Conservation (phyloP, 1,140 invertebrate species). For the Polyergus mexicanus region DNA sequence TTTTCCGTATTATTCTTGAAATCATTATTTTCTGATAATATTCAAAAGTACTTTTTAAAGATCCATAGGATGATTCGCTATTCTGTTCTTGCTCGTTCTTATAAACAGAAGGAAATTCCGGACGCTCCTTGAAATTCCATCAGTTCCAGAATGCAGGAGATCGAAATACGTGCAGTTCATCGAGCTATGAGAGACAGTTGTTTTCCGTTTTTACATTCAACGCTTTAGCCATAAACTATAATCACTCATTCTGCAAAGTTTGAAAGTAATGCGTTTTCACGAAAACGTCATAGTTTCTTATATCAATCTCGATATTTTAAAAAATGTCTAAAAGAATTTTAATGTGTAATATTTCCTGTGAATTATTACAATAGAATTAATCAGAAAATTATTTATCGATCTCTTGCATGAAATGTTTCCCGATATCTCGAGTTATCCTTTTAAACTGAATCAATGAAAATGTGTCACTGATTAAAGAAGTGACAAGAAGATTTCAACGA, state of each 20-base stretch:
- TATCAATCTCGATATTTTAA: background rate
- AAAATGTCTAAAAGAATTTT: background rate
- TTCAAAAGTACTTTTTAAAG: slow-evolving; percentile 6
- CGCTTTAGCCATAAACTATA: background rate
- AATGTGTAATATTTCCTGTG: background rate
- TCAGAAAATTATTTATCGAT: background rate
- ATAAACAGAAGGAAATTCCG: slow-evolving; percentile 35
- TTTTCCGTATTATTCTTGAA: background rate
- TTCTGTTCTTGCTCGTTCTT: background rate
- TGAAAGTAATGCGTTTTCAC: background rate
- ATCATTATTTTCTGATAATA: slow-evolving; percentile 22
- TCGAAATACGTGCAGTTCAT: slow-evolving; percentile 23
- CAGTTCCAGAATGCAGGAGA: slow-evolving; percentile 28
- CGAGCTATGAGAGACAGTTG: slow-evolving; percentile 35
- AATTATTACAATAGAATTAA: background rate
- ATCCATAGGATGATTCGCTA: background rate
- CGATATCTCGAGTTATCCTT: background rate
- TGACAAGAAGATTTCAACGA: no score
- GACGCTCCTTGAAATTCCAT: slow-evolving; percentile 35
- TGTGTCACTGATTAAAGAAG: no score
- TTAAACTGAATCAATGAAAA: no score
- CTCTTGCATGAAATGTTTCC: background rate
- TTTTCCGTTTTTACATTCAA: slow-evolving; percentile 34
- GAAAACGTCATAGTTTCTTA: background rate
- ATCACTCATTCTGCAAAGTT: background rate